These are phyloP conservation scores for Cotesia chilonis DNA, from an alignment of 1,140 invertebrate genomes.

Conservation along the genomic window DNA sequence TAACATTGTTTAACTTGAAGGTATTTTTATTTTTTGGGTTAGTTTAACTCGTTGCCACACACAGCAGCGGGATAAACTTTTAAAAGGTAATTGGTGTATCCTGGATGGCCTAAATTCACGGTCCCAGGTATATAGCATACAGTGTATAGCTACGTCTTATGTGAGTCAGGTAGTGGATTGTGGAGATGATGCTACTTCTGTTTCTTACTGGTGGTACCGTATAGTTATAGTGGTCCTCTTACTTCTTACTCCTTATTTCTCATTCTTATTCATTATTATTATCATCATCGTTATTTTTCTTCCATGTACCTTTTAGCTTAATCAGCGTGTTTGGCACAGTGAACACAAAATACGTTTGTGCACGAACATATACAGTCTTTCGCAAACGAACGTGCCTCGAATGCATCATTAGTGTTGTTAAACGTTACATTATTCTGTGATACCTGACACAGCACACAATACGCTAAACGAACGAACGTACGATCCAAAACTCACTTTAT, in stretches of 20 bases:
- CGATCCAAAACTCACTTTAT: background rate
- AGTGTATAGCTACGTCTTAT: background rate
- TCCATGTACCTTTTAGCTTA: conserved; percentile 6
- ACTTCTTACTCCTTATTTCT: too few species aligned
- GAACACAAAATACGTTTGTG: conserved; percentile 7
- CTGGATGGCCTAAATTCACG: conserved; percentile 15
- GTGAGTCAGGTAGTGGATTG: conserved; percentile 6
- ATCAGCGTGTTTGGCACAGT: conserved; percentile 1
- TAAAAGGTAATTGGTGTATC: conserved; percentile 15
- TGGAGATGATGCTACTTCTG: background rate
- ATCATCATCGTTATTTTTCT: background rate
- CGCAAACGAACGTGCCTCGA: conserved; percentile 30
- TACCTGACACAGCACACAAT: background rate
- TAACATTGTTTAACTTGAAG: background rate
- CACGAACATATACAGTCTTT: conserved; percentile 16
- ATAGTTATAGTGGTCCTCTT: background rate
- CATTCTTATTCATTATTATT: background rate
- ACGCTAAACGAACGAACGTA: background rate
- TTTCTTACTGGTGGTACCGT: background rate
- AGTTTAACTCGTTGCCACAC: background rate
- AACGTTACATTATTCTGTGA: background rate
- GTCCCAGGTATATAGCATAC: background rate
- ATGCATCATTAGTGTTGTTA: conserved; percentile 25
- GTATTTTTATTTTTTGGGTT: background rate
- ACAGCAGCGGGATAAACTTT: background rate